Base-by-base conservation (phyloP, 1,140 invertebrate species). In the Drosophila novamexicana region DNA sequence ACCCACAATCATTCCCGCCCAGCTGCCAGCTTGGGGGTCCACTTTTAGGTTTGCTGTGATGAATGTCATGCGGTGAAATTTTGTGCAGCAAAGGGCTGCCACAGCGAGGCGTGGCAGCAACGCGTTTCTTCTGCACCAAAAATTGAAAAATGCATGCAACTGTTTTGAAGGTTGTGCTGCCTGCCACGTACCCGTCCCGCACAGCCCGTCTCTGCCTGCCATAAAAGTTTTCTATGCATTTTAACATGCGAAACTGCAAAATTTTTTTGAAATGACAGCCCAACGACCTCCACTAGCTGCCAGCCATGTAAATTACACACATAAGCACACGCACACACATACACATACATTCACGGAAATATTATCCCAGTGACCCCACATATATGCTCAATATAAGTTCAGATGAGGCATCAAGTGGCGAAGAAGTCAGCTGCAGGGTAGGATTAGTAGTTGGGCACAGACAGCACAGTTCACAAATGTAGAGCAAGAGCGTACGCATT, bases 1-100 rank as follows among this genome's bases (percentile, higher is more conserved):
- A 75, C 79, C 72, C 67, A 49, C 53, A 36, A 34, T 52, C 49
- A 45, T 3, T 12, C 40, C 16, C 52, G 22, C 6, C 40, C 53
- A 52, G 8, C 18, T 59, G 40, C 47, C 34, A 44, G 18, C 47
- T 59, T 53, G 45, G 29, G 40, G 52, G 14, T 16, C 50, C 16
- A 34, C 50, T 61, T 68, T 50, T 42, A 52, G 44, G 45, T 52
- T 39, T 37, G 63, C 62, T 69, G 63, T 88, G 84, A 88, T 88
- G 84, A 88, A 88, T 88, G 84, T 89, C 84, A 88, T 89, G 84
- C 81, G 84, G 84, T 89, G 84, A 88, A 88, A 88, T 88, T 81
- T 88, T 80, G 77, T 81, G 83, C 76, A 83, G 69, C 73, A 71
- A 77, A 64, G 22, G 54, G 61, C 56, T 54, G 54, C 56, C 68